These are phyloP conservation scores for Limanda limanda DNA, from an alignment of 2,113 vertebrate species.

Conservation along the genomic window DNA sequence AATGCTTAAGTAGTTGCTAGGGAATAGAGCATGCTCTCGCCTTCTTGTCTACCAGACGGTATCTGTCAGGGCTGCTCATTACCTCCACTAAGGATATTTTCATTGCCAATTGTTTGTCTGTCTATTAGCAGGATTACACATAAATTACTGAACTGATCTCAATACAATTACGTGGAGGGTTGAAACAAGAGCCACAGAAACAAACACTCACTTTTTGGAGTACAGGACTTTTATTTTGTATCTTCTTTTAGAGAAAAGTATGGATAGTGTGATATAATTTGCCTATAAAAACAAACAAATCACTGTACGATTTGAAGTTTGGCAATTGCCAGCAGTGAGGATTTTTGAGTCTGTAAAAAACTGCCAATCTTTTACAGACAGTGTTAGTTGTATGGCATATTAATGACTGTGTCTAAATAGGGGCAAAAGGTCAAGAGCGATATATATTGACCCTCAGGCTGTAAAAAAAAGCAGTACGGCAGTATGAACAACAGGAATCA, in stretches of 20 bases:
- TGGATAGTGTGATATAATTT: too few relatives aligned
- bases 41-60: conserved; percentile 24
- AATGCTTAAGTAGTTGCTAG: conserved; percentile 5
- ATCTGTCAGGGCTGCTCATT: neutral
- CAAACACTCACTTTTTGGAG: too few relatives aligned
- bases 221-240: too few relatives aligned
- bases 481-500: conserved; percentile 33
- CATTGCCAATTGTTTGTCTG: neutral
- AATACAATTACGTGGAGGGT: neutral
- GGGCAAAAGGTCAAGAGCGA: conserved; percentile 48
- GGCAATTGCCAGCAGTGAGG: neutral
- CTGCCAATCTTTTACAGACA: conserved; percentile 23
- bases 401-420: conserved; percentile 40
- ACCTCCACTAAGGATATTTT: neutral
- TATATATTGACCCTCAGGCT: conserved; percentile 41
- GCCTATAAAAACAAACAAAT: too few relatives aligned
- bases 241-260: too few relatives aligned
- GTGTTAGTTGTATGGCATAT: conserved; percentile 37
- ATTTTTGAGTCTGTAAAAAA: conserved; percentile 7
- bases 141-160: neutral
- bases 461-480: conserved; percentile 1
- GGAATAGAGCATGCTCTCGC: conserved; percentile 40
- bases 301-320: neutral
- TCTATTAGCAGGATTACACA: neutral
- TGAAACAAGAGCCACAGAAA: neutral